Evolutionary conservation across 2,113 vertebrate genomes (phyloP).

Genomic region (Pangasianodon gigas): DNA sequence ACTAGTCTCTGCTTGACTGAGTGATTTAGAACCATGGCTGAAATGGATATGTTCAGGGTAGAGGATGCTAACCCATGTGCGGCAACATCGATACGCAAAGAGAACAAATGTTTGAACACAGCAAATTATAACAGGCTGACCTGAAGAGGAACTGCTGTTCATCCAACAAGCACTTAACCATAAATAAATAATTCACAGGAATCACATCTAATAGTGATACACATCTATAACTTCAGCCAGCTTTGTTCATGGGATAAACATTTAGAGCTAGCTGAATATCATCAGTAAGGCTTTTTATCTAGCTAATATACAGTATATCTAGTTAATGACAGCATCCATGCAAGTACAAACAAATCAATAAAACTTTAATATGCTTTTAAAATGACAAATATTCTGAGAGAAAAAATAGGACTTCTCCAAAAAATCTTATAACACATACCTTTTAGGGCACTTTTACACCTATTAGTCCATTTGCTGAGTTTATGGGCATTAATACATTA

Average conservation of each 20-base stretch:
- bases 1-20: neutral
- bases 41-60: neutral
- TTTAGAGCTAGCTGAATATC: neutral
- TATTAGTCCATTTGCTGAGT: neutral
- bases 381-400: neutral
- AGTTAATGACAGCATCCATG: neutral
- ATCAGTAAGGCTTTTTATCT: neutral
- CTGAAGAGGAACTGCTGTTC: neutral
- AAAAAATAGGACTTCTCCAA: neutral
- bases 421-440: neutral
- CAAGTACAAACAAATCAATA: neutral
- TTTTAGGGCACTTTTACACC: neutral
- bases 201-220: neutral
- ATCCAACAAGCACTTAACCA: neutral
- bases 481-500: neutral
- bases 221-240: neutral
- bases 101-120: neutral
- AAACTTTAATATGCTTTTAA: neutral
- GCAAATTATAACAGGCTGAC: neutral
- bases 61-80: neutral
- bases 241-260: neutral
- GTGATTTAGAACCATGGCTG: neutral
- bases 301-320: neutral
- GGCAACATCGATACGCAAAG: neutral
- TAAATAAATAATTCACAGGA: neutral